Evolutionary conservation across 2,797 vertebrate species (phyloP), one percentile per base, ranked within the genome.

Genomic region (Paedocypris micromegethes): DNA sequence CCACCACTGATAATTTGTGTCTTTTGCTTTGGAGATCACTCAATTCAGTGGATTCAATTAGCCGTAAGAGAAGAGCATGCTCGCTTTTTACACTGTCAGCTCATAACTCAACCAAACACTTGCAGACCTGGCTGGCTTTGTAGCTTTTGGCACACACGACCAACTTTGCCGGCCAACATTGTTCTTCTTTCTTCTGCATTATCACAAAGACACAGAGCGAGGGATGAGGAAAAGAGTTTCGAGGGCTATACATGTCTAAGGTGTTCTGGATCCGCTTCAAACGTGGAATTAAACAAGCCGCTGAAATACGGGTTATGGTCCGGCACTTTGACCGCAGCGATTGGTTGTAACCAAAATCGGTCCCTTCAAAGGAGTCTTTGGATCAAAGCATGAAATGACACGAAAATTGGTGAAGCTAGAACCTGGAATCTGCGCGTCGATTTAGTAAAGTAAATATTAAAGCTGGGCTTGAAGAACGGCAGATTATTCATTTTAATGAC

Each of bases 11-110:
- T 79, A 77, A 89, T 85, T 84, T 84, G 79, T 73, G 82, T 75
- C 74, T 72, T 78, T 71, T 72, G 73, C 76, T 72, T 77, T 75
- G 54, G 67, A 71, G 61, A 70, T 72, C 72, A 70, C 67, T 75
- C 80, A 84, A 86, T 88, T 87, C 80, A 83, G 48, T 65, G 65
- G 82, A 86, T 87, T 84, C 81, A 87, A 90, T 88, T 86, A 88
- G 77, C 80, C 80, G 52, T 78, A 73, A 79, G 68, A 64, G 67
- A 60, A 78, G 84, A 74, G 79, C 83, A 78, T 77, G 72, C 71
- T 65, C 74, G 72, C 76, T 64, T 64, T 23, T 68, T 74, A 74
- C 79, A 82, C 77, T 67, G 67, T 70, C 74, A 74, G 76, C 76
- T 82, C 58, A 73, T 77, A 76, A 80, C 72, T 76, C 71, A 73